Base-by-base conservation (phyloP, 2,888 invertebrate species). In the Nezara viridula region DNA sequence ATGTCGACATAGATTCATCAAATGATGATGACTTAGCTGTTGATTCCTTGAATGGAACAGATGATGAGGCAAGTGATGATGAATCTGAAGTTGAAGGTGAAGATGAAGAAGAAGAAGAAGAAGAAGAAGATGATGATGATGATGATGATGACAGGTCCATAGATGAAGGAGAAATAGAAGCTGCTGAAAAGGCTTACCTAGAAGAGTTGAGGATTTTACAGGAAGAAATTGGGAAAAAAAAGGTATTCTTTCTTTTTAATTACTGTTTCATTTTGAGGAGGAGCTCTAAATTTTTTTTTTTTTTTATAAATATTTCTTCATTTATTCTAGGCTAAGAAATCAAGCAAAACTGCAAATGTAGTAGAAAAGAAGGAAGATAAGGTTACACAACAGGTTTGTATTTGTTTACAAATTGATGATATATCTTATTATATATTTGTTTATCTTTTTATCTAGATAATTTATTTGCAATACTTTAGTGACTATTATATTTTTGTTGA, bases 81-180 rank as follows among this genome's bases (percentile, higher is more conserved):
- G 55, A 88, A 19, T 66, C 40, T 88, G 88, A 73, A 5, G 9
- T 37, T 19, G 24, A 60, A n/a, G 73, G 12, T 32, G 49, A 77
- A 3, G 50, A 88, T 27, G 60, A 88, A 0, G 52, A 50, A 24
- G 81, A 81, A 37, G 37, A 37, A 10, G 89, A 89, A 73, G 89
- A 86, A 3, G 87, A 77, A 37, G 73, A 77, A 12, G 85, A 55
- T 37, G 81, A n/a, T 14, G 55, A 85, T n/a, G 88, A 81, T 2
- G 88, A 55, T 21, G 86, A 55, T 37, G 86, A 86, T 27, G 37
- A 66, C 12, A 10, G 32, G 24, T 88, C 88, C 4, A 50, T 40
- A 37, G 73, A 66, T 6, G 88, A 87, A 44, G 89, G 40, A 86
- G 40, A 50, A 44, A 88, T 88, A 32, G 73, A 60, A n/a, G 73